These are phyloP conservation scores for Trichomalopsis sarcophagae DNA, from an alignment of 1,140 invertebrate species.

Conservation along the genomic window DNA sequence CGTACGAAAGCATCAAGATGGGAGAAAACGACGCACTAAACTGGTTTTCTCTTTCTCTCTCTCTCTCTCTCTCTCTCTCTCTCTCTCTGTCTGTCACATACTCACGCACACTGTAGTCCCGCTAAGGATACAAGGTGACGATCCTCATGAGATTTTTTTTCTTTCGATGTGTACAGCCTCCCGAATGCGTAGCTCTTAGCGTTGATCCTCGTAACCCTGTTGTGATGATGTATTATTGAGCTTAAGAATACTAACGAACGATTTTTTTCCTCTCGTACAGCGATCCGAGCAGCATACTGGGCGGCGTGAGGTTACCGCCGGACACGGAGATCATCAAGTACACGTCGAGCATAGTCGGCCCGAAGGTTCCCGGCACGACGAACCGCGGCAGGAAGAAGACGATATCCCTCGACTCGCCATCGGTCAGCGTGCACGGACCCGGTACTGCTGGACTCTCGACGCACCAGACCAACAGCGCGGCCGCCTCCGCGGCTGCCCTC, in stretches of 20 bases:
- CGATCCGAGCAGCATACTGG: constrained; percentile 86
- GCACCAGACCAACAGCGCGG: constrained; percentile 68
- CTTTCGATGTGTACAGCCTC: background rate
- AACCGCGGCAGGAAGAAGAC: constrained; percentile 90
- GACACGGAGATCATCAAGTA: constrained; percentile 93
- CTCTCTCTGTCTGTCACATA: background rate
- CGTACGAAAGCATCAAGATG: background rate
- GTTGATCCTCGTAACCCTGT: background rate
- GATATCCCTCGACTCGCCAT: constrained; percentile 87
- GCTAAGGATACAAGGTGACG: constrained; percentile 70
- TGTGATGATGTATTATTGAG: background rate
- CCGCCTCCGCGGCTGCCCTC: constrained; percentile 51
- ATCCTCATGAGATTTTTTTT: constrained; percentile 21
- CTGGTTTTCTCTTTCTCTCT: background rate
- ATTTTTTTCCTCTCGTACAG: constrained; percentile 67
- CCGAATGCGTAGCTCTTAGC: background rate
- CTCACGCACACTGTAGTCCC: constrained; percentile 59
- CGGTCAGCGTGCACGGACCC: constrained; percentile 79
- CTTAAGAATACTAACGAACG: background rate
- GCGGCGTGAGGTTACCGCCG: constrained; percentile 87
- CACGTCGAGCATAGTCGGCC: constrained; percentile 88
- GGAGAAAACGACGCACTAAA: background rate
- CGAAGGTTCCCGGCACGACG: constrained; percentile 87
- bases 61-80: background rate
- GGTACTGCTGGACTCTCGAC: constrained; percentile 65